Evolutionary conservation across 1,140 invertebrate species (phyloP).

Genomic region (Onthophagus taurus): DNA sequence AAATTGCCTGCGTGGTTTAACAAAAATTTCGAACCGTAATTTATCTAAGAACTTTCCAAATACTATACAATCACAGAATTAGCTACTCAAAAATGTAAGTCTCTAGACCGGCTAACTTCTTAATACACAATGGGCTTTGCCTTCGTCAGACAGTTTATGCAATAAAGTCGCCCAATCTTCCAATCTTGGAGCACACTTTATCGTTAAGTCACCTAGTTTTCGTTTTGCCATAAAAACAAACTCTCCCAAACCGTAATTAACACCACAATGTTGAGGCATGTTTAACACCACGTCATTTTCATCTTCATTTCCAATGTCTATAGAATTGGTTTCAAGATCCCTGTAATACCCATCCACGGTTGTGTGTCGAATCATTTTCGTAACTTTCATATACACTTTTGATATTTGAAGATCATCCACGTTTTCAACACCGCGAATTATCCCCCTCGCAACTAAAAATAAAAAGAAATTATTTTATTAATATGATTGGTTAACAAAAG

Average conservation of each 20-base stretch:
- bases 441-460: slow-evolving; percentile 44
- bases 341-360: slow-evolving; percentile 32
- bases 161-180: slow-evolving; percentile 58
- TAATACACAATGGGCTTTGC: slow-evolving; percentile 56
- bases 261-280: slow-evolving; percentile 57
- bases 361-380: slow-evolving; percentile 53
- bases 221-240: slow-evolving; percentile 71
- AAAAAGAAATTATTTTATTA: slow-evolving; percentile 7
- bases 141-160: slow-evolving; percentile 45
- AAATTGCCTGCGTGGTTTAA: no score
- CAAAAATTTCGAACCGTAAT: no score
- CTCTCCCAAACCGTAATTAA: slow-evolving; percentile 58
- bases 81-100: no score
- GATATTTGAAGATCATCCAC: slow-evolving; percentile 52
- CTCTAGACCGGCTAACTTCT: slow-evolving; percentile 35
- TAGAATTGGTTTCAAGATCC: slow-evolving; percentile 29
- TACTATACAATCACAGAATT: no score
- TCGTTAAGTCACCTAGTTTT: slow-evolving; percentile 55
- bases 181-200: slow-evolving; percentile 62
- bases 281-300: slow-evolving; percentile 39
- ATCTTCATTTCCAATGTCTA: slow-evolving; percentile 23
- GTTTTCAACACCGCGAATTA: slow-evolving; percentile 54
- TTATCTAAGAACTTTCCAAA: no score
- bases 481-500: neutral
- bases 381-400: slow-evolving; percentile 56